Evolutionary conservation across 2,888 invertebrate genomes (phyloP).

Genomic region (Drosophila barbarae): DNA sequence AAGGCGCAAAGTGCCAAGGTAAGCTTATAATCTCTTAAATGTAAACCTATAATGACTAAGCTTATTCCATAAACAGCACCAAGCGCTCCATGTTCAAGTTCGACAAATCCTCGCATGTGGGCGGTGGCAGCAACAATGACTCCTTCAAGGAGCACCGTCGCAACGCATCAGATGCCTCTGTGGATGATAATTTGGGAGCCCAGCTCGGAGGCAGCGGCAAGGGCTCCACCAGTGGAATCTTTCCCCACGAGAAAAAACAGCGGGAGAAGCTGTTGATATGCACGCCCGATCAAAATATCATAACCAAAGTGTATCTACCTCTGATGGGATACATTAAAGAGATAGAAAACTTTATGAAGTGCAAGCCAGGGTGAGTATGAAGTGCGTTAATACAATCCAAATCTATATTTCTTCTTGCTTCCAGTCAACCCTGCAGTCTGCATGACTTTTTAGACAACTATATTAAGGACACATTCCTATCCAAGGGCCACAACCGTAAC

Average conservation of each 20-base stretch:
- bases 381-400: not conserved
- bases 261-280: constrained; percentile 86
- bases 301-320: constrained; percentile 89
- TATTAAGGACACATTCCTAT: constrained; percentile 91
- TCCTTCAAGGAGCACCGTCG: constrained; percentile 77
- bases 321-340: constrained; percentile 91
- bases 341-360: constrained; percentile 86
- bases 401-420: constrained; percentile 6
- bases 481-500: constrained; percentile 84
- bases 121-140: constrained; percentile 40
- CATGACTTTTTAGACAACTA: constrained; percentile 92
- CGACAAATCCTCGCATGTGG: constrained; percentile 82
- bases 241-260: constrained; percentile 72
- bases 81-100: constrained; percentile 86
- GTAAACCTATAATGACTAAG: not conserved
- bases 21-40: not conserved
- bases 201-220: constrained; percentile 64
- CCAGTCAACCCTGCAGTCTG: constrained; percentile 85
- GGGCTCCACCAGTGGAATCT: constrained; percentile 54
- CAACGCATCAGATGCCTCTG: constrained; percentile 78
- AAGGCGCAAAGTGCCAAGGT: constrained; percentile 78
- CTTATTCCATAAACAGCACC: constrained; percentile 74
- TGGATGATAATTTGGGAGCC: constrained; percentile 74
- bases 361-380: constrained; percentile 81
- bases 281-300: constrained; percentile 86